Conservation (phyloP, 2,797 vertebrate genomes). For the Sparus aurata region DNA sequence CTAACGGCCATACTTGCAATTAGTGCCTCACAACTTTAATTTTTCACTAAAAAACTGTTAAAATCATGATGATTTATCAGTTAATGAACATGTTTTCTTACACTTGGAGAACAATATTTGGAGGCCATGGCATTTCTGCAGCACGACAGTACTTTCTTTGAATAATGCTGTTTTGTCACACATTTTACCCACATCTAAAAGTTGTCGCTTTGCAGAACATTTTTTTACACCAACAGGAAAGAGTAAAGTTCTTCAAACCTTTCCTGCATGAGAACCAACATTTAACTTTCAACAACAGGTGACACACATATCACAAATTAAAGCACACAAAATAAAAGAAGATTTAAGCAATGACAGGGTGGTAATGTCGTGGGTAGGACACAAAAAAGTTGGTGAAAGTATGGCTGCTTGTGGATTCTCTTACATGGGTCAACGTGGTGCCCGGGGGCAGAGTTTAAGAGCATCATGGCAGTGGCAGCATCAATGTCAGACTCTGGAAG, state of each 20-base stretch:
- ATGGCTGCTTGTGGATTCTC: constrained; percentile 80
- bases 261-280: constrained; percentile 25
- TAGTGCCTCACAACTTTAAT: too few species aligned
- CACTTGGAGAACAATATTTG: too few species aligned
- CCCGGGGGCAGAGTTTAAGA: constrained; percentile 99
- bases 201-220: background rate
- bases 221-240: background rate
- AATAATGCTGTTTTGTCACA: too few species aligned
- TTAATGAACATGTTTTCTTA: too few species aligned
- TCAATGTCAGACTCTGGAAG: constrained; percentile 98
- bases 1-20: too few species aligned
- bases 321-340: constrained; percentile 65
- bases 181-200: too few species aligned
- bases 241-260: background rate
- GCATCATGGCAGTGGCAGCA: constrained; percentile 99
- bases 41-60: too few species aligned
- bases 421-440: constrained; percentile 98
- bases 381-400: constrained; percentile 58
- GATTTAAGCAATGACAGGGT: constrained; percentile 73
- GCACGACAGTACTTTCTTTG: too few species aligned
- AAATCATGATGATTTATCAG: too few species aligned
- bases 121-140: too few species aligned
- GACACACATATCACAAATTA: constrained; percentile 43
- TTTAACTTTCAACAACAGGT: constrained; percentile 10
- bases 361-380: constrained; percentile 58